These are phyloP conservation scores for Branchellion lobata DNA, from an alignment of 2,888 invertebrate species.

Conservation along the genomic window DNA sequence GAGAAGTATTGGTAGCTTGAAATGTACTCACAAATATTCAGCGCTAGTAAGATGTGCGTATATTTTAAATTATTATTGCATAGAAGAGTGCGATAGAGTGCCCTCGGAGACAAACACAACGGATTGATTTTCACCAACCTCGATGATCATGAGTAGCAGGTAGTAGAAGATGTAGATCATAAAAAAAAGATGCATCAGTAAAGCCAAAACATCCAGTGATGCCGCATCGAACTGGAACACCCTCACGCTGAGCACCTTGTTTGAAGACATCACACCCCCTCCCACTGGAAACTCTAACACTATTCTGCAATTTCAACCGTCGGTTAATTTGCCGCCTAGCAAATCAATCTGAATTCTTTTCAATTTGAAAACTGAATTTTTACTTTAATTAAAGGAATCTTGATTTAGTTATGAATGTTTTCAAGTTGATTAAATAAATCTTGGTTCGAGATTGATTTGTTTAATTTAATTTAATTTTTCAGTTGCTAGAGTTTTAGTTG, in stretches of 20 bases:
- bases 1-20: too few relatives aligned
- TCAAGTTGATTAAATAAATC: not conserved
- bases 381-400: not conserved
- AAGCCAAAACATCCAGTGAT: not conserved
- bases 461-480: not conserved
- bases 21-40: too few relatives aligned
- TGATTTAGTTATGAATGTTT: too few relatives aligned
- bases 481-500: too few relatives aligned
- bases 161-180: constrained; percentile 32
- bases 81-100: too few relatives aligned
- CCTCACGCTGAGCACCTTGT: not conserved
- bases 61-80: too few relatives aligned
- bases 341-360: not conserved
- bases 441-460: not conserved
- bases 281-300: constrained; percentile 35
- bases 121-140: not conserved
- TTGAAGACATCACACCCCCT: constrained; percentile 33
- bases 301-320: not conserved
- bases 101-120: too few relatives aligned
- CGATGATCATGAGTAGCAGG: constrained; percentile 16
- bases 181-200: constrained; percentile 21
- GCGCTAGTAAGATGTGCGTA: too few relatives aligned
- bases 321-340: not conserved
- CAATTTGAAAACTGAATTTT: not conserved
- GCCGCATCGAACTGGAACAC: not conserved